Base-by-base conservation (phyloP, 2,888 invertebrate genomes). In the Odontocolon sp. region DNA sequence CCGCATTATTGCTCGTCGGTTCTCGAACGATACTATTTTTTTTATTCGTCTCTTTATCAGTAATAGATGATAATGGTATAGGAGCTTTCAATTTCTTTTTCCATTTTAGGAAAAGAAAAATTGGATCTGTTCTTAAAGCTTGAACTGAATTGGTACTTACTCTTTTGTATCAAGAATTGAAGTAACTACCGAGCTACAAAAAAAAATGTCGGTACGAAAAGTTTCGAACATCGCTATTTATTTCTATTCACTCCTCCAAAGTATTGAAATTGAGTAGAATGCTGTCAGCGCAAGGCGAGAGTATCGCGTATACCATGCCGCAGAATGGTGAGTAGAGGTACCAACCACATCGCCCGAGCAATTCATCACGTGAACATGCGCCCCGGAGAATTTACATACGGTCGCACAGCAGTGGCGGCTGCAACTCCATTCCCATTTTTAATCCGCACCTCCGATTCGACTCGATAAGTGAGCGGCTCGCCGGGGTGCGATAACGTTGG, bases 401-500 rank as follows among this genome's bases (percentile, higher is more conserved):
- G 31, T 75, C 75, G 18, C 33, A 9, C 3, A 42, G 38, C 78
- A 77, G 70, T 21, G 18, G 57, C 14, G 42, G 45, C 67, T 57
- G 71, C 66, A 50, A 61, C 72, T 61, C 67, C 76, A 64, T 56
- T 59, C 76, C 72, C 72, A 72, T 61, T 81, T 64, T 81, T 79
- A 83, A 82, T 81, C 81, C 70, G 73, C 68, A 66, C 78, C 79
- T 78, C 79, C 80, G 82, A 80, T 83, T 80, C 80, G 61, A 76
- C 76, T 78, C 81, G 82, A 79, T 81, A 83, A 82, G 82, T 82
- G 82, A 83, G 82, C 80, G 81, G 81, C 79, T 81, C 78, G 77
- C 71, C 68, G 50, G 68, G 67, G 61, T 57, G 63, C 71, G 77
- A 77, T 77, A 77, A 77, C 67, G 68, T 63, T 68, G 16, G 67